phyloP scores from a whole-genome alignment of 2,888 invertebrate species.

The Rotaria socialis region DNA sequence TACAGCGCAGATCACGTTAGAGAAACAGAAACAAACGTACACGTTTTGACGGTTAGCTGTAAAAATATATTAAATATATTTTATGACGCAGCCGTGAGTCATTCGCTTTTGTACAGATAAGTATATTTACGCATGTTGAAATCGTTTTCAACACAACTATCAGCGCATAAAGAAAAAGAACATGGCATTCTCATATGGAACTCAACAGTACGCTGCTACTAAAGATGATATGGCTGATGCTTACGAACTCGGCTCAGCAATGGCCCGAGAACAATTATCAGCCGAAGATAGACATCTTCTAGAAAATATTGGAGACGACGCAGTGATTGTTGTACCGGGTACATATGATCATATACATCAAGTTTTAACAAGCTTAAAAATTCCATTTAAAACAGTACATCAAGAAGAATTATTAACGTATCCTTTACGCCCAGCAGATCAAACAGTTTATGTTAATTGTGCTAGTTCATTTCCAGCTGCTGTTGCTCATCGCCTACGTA shows the following conservation, averaged over 20 bases:
- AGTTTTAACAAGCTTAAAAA: background rate
- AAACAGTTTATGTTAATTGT: constrained; percentile 32
- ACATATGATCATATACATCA: constrained; percentile 34
- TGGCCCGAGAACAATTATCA: constrained; percentile 14
- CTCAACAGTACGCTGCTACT: background rate
- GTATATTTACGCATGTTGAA: background rate
- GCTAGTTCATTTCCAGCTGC: background rate
- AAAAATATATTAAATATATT: no score
- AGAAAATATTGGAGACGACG: background rate
- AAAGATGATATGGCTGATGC: background rate
- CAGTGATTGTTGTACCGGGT: background rate
- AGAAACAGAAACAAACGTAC: no score
- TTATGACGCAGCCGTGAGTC: background rate
- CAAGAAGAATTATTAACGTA: background rate
- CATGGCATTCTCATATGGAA: no score
- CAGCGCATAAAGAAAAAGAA: background rate
- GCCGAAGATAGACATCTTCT: background rate
- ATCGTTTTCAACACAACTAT: background rate
- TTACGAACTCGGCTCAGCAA: background rate
- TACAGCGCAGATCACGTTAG: no score
- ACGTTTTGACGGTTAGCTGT: background rate
- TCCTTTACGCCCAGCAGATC: background rate
- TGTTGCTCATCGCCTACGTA: background rate
- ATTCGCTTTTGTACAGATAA: background rate
- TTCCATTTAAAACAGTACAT: background rate